Evolutionary conservation across 2,797 vertebrate species (phyloP).

Genomic region (Ptychobarbus kaznakovi): DNA sequence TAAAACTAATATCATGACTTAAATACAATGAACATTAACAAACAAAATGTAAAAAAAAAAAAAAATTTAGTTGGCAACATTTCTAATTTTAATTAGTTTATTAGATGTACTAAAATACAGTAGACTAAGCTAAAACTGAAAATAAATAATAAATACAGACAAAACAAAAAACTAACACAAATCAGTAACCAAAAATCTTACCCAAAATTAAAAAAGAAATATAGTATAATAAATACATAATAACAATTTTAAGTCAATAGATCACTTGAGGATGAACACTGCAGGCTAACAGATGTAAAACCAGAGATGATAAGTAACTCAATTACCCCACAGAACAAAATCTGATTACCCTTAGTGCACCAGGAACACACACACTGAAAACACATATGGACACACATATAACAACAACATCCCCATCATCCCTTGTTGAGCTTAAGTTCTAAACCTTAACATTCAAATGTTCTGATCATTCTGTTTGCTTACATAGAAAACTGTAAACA

Average conservation of each 20-base stretch:
- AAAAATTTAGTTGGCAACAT: neutral
- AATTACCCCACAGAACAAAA: constrained; percentile 23
- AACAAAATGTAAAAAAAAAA: too few species aligned
- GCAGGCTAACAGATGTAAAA: constrained; percentile 18
- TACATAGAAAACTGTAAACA: constrained; percentile 17
- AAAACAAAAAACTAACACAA: neutral
- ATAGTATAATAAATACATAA: neutral
- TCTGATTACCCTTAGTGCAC: constrained; percentile 24
- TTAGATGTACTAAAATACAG: neutral
- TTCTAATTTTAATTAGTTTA: neutral
- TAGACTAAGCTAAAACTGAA: too few species aligned
- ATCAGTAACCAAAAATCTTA: neutral
- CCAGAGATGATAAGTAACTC: constrained; percentile 28
- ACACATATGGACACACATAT: neutral
- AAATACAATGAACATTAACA: neutral
- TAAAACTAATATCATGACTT: neutral
- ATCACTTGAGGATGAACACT: neutral
- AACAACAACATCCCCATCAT: neutral
- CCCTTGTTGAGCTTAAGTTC: neutral
- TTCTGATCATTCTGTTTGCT: constrained; percentile 6
- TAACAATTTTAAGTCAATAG: neutral
- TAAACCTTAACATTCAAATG: neutral
- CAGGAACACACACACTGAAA: neutral
- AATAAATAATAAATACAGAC: too few species aligned
- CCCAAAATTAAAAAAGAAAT: neutral